Conservation (phyloP, 2,113 vertebrate species). For the Phaethon lepturus region DNA sequence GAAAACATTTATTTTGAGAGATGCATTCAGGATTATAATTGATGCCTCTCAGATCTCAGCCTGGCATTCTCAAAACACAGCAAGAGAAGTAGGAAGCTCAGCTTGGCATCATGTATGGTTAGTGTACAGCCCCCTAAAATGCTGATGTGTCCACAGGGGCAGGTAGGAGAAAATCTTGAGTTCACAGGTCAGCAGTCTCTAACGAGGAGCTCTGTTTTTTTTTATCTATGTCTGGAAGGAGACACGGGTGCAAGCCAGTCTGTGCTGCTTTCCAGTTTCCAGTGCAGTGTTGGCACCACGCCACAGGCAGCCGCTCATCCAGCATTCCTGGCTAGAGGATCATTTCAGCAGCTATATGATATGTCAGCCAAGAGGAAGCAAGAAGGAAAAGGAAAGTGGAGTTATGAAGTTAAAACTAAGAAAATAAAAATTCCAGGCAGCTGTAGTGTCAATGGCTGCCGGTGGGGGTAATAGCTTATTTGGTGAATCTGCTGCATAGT, state of each 20-base stretch:
- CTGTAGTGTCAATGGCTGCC: background rate
- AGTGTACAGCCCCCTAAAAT: background rate
- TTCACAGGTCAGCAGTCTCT: background rate
- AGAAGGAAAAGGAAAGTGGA: conserved; percentile 52
- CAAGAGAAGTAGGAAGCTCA: background rate
- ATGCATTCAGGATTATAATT: background rate
- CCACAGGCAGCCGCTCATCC: conserved; percentile 61
- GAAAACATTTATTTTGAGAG: conserved; percentile 23
- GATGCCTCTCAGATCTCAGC: background rate
- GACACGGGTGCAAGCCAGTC: background rate
- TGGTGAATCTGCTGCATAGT: background rate
- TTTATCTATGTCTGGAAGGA: conserved; percentile 12
- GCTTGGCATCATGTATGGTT: background rate
- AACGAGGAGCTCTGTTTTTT: background rate
- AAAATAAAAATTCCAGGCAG: conserved; percentile 58
- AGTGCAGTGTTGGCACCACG: conserved; percentile 49
- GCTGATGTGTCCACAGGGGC: background rate
- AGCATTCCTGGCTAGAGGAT: conserved; percentile 67
- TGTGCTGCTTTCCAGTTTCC: conserved; percentile 36
- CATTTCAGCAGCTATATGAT: conserved; percentile 52
- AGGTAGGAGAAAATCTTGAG: background rate
- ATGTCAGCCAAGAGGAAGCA: conserved; percentile 67
- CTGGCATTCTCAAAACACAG: background rate
- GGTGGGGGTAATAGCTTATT: background rate
- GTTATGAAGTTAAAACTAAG: conserved; percentile 47